Conservation (phyloP, 1,140 invertebrate species). For the Mamestra configurata region DNA sequence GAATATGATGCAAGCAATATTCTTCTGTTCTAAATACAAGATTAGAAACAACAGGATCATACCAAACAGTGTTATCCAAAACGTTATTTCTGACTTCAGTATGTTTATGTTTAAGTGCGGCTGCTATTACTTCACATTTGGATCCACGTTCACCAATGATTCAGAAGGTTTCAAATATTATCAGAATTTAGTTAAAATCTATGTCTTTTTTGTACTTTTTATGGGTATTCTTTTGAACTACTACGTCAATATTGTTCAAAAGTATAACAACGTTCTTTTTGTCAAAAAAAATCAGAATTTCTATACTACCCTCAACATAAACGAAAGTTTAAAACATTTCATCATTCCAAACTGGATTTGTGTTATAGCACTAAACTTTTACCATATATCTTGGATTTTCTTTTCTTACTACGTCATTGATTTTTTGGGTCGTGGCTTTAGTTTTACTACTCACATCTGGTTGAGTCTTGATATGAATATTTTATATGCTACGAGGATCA, state of each 20-base stretch:
- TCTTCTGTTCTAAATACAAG: conserved; percentile 34
- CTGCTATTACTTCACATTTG: not conserved
- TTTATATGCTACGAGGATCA: not conserved
- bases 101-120: not conserved
- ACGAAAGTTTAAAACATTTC: not conserved
- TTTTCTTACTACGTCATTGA: not conserved
- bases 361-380: not conserved
- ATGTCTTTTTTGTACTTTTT: not conserved
- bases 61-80: not conserved
- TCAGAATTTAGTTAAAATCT: not conserved
- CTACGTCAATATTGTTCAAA: not conserved
- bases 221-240: not conserved
- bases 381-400: not conserved
- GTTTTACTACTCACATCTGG: not conserved
- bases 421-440: not conserved
- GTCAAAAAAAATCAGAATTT: not conserved
- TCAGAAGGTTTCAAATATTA: too few species aligned
- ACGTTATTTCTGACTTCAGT: not conserved
- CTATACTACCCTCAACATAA: not conserved
- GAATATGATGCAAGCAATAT: conserved; percentile 1
- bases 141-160: not conserved
- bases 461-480: not conserved
- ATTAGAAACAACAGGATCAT: not conserved
- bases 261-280: not conserved
- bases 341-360: not conserved